phyloP scores from a whole-genome alignment of 2,797 vertebrate genomes.

The Smutsia gigantea region DNA sequence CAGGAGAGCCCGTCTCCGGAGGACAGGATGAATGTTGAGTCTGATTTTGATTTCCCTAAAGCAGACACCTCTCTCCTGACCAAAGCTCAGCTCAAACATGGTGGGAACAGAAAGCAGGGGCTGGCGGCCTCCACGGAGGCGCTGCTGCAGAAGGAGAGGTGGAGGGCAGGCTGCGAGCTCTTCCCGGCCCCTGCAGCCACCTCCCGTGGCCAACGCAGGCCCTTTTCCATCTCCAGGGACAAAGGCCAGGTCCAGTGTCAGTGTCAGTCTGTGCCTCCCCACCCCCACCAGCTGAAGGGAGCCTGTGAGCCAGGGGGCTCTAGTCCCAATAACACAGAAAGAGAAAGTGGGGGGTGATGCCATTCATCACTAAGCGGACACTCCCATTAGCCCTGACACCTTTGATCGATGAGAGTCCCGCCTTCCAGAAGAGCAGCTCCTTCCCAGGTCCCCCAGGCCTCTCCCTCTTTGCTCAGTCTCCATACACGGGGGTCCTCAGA shows the following conservation, averaged over 20 bases:
- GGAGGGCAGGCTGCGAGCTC: rapidly evolving
- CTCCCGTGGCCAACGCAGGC: not conserved
- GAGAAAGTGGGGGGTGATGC: not conserved
- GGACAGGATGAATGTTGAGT: constrained; percentile 50
- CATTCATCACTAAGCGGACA: not conserved
- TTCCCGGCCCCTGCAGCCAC: rapidly evolving
- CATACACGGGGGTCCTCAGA: not conserved
- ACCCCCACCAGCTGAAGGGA: not conserved
- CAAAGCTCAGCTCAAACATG: not conserved
- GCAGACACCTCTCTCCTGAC: constrained; percentile 12
- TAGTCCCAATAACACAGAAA: not conserved
- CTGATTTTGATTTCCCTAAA: constrained; percentile 64
- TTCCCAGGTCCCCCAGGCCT: not conserved
- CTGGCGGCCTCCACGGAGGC: not conserved
- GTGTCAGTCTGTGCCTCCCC: not conserved
- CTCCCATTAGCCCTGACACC: not conserved
- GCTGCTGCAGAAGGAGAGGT: not conserved
- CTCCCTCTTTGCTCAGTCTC: not conserved
- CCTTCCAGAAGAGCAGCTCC: not conserved
- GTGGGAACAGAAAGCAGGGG: not conserved
- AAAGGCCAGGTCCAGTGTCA: not conserved
- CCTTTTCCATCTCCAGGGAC: not conserved
- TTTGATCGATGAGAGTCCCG: rapidly evolving
- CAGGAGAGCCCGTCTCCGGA: constrained; percentile 28
- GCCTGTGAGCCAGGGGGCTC: not conserved